Percentiles rank a stretch among this genome's conserved stretches.
These are phyloP conservation scores for Odontesthes bonariensis DNA, from an alignment of 2,113 vertebrate species.

Conservation along the genomic window DNA sequence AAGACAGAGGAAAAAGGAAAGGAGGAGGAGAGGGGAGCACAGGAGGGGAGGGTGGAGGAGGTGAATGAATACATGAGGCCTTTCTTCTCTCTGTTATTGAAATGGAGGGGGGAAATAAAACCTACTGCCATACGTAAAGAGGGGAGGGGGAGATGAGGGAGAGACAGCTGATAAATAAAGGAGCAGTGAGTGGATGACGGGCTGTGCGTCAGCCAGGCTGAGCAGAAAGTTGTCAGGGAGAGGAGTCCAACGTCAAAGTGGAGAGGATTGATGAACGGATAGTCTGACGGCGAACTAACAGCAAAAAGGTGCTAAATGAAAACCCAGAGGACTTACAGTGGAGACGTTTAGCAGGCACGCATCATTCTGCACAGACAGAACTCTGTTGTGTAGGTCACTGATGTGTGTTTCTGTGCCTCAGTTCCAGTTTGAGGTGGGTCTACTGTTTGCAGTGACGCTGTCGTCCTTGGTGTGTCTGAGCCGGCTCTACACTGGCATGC, in stretches of 20 bases:
- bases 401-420: constrained; percentile 68
- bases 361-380: no score
- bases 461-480: constrained; percentile 93
- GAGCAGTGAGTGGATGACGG: constrained; percentile 44
- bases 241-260: constrained; percentile 9
- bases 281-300: no score
- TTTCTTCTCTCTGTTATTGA: constrained; percentile 77
- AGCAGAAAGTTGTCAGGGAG: constrained; percentile 15
- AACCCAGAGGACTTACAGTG: no score
- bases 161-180: constrained; percentile 49
- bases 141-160: constrained; percentile 35
- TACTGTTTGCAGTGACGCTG: constrained; percentile 84
- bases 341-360: no score
- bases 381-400: neutral
- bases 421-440: constrained; percentile 89
- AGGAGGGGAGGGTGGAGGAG: constrained; percentile 40
- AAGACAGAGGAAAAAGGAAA: constrained; percentile 59
- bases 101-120: constrained; percentile 63
- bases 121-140: constrained; percentile 60
- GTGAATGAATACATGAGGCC: constrained; percentile 62
- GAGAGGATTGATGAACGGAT: neutral
- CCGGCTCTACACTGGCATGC: constrained; percentile 96
- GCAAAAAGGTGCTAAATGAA: no score
- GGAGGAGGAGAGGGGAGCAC: constrained; percentile 18
- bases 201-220: constrained; percentile 34